These are phyloP conservation scores for Apodemus agrarius DNA, from an alignment of 2,797 vertebrate species.

Conservation along the genomic window DNA sequence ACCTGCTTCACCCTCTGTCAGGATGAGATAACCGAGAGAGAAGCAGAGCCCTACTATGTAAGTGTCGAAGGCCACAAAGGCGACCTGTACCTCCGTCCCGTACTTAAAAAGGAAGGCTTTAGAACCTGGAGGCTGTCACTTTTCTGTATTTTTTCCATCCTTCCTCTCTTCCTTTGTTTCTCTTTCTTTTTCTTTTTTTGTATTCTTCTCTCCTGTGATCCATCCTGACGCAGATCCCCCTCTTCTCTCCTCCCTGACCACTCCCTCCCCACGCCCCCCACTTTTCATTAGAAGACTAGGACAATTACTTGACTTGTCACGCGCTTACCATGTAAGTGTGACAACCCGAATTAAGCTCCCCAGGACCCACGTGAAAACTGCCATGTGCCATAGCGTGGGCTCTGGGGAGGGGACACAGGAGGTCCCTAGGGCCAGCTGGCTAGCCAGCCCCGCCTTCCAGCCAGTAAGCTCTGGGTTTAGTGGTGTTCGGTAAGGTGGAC, in stretches of 20 bases:
- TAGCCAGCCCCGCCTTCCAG: background rate
- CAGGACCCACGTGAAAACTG: background rate
- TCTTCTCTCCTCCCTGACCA: background rate
- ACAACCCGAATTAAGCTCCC: background rate
- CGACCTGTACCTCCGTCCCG: background rate
- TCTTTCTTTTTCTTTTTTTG: background rate
- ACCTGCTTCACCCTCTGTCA: constrained; percentile 97
- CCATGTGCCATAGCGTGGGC: background rate
- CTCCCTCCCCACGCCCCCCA: background rate
- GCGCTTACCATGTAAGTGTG: background rate
- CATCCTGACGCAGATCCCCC: background rate
- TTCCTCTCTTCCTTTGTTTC: background rate
- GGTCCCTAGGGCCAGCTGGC: background rate
- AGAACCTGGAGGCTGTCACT: background rate
- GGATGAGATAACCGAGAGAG: constrained; percentile 97
- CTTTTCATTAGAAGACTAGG: background rate
- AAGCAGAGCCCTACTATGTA: constrained; percentile 98
- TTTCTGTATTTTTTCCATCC: background rate
- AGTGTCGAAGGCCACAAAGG: constrained; percentile 82
- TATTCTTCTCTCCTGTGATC: background rate
- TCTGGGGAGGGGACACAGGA: background rate
- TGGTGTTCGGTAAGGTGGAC: background rate
- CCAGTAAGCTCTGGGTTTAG: background rate
- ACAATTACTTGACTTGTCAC: background rate
- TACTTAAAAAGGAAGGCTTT: background rate